phyloP scores from a whole-genome alignment of 2,113 vertebrate genomes.

The Anolis sagrei region DNA sequence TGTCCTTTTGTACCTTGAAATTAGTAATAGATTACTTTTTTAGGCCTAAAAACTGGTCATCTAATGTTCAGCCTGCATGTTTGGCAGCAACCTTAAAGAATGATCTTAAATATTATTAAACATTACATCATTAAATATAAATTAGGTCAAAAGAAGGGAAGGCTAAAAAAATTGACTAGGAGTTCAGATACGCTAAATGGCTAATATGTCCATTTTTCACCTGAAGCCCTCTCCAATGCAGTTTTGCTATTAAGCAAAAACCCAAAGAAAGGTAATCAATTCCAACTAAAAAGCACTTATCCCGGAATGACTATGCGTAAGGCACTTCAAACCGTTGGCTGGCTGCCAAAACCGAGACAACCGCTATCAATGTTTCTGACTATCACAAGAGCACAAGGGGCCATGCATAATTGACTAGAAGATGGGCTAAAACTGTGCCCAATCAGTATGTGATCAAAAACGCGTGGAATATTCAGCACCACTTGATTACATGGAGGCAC shows the following conservation, averaged over 20 bases:
- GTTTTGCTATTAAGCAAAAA: constrained; percentile 79
- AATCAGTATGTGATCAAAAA: constrained; percentile 85
- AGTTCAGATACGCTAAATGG: constrained; percentile 71
- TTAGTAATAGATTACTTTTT: constrained; percentile 40
- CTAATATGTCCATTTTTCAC: constrained; percentile 76
- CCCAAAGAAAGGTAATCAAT: constrained; percentile 83
- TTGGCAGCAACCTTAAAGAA: constrained; percentile 17
- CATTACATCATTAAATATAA: constrained; percentile 66
- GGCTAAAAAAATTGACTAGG: constrained; percentile 73
- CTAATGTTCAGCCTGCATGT: neutral
- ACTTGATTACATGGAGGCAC: constrained; percentile 82
- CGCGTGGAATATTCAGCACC: constrained; percentile 82
- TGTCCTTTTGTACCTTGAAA: constrained; percentile 31
- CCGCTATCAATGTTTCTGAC: constrained; percentile 76
- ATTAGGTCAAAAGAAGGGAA: constrained; percentile 71
- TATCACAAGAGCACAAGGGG: constrained; percentile 75
- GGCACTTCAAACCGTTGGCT: constrained; percentile 76
- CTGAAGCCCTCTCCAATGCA: constrained; percentile 76
- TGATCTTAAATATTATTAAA: constrained; percentile 65
- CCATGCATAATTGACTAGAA: constrained; percentile 87
- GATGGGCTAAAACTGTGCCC: constrained; percentile 87
- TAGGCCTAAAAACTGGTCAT: neutral
- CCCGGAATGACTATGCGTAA: constrained; percentile 61
- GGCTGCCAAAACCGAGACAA: constrained; percentile 77
- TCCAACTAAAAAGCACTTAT: constrained; percentile 82